Evolutionary conservation across 2,113 vertebrate genomes (phyloP).

Genomic region (zebrafish (Danio rerio)): GRCz12tu NC_133187.1:12581001-12581500

Average conservation of each 20-base stretch:
- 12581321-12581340: neutral
- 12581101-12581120: neutral
- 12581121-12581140: neutral
- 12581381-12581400: no score
- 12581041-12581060: no score
- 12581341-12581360: no score
- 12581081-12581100: slow-evolving; percentile 3
- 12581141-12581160: neutral
- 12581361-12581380: no score
- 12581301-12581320: neutral
- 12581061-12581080: slow-evolving; percentile 3
- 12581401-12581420: no score
- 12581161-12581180: neutral
- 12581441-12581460: no score
- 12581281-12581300: neutral
- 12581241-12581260: neutral
- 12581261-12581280: neutral
- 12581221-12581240: neutral
- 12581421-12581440: no score
- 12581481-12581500: no score
- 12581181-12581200: neutral
- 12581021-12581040: neutral
- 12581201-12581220: neutral
- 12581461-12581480: no score
- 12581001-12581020: neutral